A percentile compares a stretch with the other conserved stretches of the same genome.
These are phyloP conservation scores for Campoplex nolae DNA, from an alignment of 2,888 invertebrate genomes.

Conservation along the genomic window DNA sequence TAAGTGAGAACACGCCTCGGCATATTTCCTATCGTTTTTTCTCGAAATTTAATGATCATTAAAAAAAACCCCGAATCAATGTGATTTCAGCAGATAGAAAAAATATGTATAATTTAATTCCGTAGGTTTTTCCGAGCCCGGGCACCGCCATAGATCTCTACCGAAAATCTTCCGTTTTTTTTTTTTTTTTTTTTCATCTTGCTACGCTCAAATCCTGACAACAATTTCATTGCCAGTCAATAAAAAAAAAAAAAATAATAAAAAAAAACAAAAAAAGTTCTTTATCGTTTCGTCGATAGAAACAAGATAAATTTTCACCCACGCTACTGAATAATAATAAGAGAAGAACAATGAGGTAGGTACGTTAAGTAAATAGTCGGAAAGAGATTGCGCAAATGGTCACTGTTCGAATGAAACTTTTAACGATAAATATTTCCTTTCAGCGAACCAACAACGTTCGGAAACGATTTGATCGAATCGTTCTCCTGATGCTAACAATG, in stretches of 20 bases:
- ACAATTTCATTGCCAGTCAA: constrained; percentile 53
- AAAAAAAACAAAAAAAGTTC: not conserved
- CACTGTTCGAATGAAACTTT: constrained; percentile 23
- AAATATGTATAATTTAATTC: constrained; percentile 49
- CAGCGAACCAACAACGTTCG: not conserved
- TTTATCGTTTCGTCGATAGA: not conserved
- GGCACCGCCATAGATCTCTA: constrained; percentile 42
- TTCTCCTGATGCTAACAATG: not conserved
- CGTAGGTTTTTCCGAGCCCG: constrained; percentile 28
- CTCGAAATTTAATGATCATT: not conserved
- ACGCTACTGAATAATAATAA: constrained; percentile 42
- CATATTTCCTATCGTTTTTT: constrained; percentile 23
- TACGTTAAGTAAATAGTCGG: constrained; percentile 65
- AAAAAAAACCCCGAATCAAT: constrained; percentile 45
- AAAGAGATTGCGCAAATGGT: constrained; percentile 29
- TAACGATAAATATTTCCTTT: not conserved
- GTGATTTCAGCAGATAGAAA: constrained; percentile 32
- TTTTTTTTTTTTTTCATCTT: not conserved
- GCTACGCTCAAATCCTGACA: constrained; percentile 6
- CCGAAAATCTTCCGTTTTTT: not conserved
- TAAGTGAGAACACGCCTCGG: constrained; percentile 29
- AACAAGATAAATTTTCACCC: constrained; percentile 1
- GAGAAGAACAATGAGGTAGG: constrained; percentile 68
- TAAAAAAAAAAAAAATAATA: not conserved
- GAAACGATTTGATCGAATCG: constrained; percentile 31